These are phyloP conservation scores for Diplodus sargus DNA, from an alignment of 2,797 vertebrate species.

Conservation along the genomic window DNA sequence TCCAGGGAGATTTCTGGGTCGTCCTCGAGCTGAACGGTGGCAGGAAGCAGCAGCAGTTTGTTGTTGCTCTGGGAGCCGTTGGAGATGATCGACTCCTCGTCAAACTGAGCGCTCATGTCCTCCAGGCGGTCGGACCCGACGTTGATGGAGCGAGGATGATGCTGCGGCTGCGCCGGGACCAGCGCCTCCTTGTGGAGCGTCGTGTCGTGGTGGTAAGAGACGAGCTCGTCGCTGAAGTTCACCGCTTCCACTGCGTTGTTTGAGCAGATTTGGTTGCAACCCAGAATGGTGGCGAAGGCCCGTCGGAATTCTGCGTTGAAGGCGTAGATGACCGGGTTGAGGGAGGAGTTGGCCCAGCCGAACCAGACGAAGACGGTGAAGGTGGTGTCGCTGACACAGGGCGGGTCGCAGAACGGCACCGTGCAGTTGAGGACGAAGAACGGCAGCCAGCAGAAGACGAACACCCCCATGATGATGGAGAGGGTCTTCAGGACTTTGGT, in stretches of 20 bases:
- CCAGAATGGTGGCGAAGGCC: constrained; percentile 85
- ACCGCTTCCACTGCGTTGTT: constrained; percentile 77
- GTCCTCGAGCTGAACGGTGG: constrained; percentile 71
- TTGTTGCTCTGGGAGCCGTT: constrained; percentile 36
- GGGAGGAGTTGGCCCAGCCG: constrained; percentile 88
- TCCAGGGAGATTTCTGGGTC: constrained; percentile 74
- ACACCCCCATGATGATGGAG: constrained; percentile 85
- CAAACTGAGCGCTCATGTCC: constrained; percentile 61
- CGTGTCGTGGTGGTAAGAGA: constrained; percentile 85
- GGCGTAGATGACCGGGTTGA: constrained; percentile 87
- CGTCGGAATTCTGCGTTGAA: constrained; percentile 87
- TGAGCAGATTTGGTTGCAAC: constrained; percentile 80
- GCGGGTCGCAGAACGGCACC: constrained; percentile 83
- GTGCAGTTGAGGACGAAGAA: constrained; percentile 89
- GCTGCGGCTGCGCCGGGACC: constrained; percentile 55
- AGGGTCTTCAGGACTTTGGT: constrained; percentile 88
- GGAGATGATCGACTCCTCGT: constrained; percentile 72
- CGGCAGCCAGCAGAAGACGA: constrained; percentile 88
- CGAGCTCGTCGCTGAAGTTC: constrained; percentile 86
- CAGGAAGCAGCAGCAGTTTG: constrained; percentile 68
- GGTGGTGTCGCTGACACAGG: constrained; percentile 83
- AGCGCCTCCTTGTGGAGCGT: constrained; percentile 81
- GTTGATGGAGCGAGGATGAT: constrained; percentile 18
- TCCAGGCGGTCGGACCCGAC: constrained; percentile 43
- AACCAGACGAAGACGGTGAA: constrained; percentile 87